Percentiles rank a stretch among this genome's conserved stretches.
Conservation (phyloP, 1,140 invertebrate genomes). For the Ceratina japonica region DNA sequence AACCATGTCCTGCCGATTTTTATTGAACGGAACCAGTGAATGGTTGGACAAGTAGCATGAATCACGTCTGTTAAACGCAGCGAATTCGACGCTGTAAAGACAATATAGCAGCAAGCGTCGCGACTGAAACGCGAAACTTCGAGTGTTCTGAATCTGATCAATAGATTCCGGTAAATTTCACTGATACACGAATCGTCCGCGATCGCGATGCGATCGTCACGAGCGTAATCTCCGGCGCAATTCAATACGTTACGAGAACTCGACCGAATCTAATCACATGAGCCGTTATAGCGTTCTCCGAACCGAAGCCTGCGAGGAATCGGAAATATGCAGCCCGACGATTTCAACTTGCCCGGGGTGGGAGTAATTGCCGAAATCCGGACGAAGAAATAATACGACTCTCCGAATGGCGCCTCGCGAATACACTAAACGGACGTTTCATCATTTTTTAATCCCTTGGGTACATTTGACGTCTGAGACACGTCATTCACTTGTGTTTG, state of each 20-base stretch:
- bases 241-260: constrained; percentile 55
- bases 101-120: background rate
- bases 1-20: no score
- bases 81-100: no score
- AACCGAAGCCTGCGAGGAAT: constrained; percentile 55
- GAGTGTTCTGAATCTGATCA: background rate
- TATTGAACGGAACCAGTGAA: no score
- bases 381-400: constrained; percentile 7
- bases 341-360: constrained; percentile 20
- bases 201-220: constrained; percentile 47
- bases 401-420: background rate
- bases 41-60: no score
- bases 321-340: constrained; percentile 50
- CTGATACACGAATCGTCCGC: constrained; percentile 21
- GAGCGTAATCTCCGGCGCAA: constrained; percentile 51
- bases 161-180: constrained; percentile 21
- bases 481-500: no score
- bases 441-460: no score
- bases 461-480: no score
- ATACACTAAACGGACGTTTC: no score
- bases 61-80: no score
- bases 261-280: constrained; percentile 51
- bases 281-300: constrained; percentile 38
- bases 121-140: background rate
- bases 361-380: constrained; percentile 29